Percentiles rank a stretch among this genome's conserved stretches.
Conservation (phyloP, 1,140 invertebrate genomes). For the Physella acuta region DNA sequence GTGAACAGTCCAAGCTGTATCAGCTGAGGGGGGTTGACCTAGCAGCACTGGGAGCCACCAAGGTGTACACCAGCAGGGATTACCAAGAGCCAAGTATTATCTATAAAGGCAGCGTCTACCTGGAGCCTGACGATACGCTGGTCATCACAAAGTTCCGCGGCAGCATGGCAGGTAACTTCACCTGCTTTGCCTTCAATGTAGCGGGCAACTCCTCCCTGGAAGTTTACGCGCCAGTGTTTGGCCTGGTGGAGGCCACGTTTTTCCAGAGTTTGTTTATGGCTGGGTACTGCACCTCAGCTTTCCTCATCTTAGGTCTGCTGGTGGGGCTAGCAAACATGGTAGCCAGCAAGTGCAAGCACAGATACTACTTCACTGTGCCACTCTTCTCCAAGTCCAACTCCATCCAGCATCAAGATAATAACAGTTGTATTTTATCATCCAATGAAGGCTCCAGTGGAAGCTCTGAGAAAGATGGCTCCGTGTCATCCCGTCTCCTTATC, state of each 20-base stretch:
- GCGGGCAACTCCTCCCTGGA: constrained; percentile 35
- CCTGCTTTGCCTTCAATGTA: constrained; percentile 42
- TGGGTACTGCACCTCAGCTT: constrained; percentile 28
- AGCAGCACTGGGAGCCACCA: too few relatives aligned
- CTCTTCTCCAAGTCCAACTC: constrained; percentile 27
- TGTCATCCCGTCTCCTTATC: too few relatives aligned
- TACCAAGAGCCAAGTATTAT: constrained; percentile 29
- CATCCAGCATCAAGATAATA: too few relatives aligned
- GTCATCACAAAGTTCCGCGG: constrained; percentile 40
- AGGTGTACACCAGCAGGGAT: constrained; percentile 10
- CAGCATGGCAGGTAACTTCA: constrained; percentile 43
- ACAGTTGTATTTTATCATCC: too few relatives aligned
- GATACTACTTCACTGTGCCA: constrained; percentile 25
- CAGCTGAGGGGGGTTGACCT: too few relatives aligned
- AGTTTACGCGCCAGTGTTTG: constrained; percentile 27
- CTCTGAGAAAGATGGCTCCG: constrained; percentile 24
- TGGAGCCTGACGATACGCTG: constrained; percentile 30
- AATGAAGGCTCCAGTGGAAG: constrained; percentile 24
- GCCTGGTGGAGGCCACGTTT: constrained; percentile 24
- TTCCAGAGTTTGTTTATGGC: constrained; percentile 36
- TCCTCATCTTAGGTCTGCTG: constrained; percentile 38
- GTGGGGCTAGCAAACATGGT: constrained; percentile 38
- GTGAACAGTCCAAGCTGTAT: too few relatives aligned
- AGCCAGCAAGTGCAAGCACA: constrained; percentile 12
- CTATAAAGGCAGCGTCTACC: constrained; percentile 21